Conservation (phyloP, 2,113 vertebrate species). For the Ahaetulla prasina region DNA sequence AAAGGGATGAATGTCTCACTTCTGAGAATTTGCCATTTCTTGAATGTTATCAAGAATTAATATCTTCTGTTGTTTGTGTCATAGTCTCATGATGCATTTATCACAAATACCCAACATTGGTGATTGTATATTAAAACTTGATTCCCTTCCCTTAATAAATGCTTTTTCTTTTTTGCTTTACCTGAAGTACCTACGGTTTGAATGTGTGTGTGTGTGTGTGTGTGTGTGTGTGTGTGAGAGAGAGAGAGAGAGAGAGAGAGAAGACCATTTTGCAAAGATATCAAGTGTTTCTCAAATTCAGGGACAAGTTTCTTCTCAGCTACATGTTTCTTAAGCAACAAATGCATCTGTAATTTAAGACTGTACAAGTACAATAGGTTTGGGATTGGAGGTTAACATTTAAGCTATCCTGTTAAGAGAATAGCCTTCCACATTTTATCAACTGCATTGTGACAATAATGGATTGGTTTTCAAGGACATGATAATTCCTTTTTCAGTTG, state of each 20-base stretch:
- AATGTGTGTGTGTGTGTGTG: neutral
- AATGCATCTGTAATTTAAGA: neutral
- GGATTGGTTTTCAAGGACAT: slow-evolving; percentile 28
- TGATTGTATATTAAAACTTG: neutral
- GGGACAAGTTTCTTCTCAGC: neutral
- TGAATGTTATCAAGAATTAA: neutral
- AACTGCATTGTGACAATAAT: slow-evolving; percentile 18
- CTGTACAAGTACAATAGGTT: slow-evolving; percentile 34
- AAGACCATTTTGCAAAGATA: neutral
- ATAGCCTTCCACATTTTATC: slow-evolving; percentile 12
- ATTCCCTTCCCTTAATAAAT: neutral
- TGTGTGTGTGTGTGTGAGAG: neutral
- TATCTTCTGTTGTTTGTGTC: neutral
- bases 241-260: too few species aligned
- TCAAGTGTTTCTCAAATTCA: neutral
- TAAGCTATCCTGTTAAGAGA: slow-evolving; percentile 27
- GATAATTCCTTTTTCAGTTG: neutral
- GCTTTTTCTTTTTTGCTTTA: neutral
- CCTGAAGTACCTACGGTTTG: neutral
- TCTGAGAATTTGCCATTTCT: too few species aligned
- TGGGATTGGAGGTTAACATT: slow-evolving; percentile 15
- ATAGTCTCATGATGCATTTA: neutral
- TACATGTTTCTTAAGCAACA: neutral
- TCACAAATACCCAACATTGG: neutral
- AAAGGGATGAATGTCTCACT: neutral